A percentile compares a stretch with the other conserved stretches of the same genome.
Evolutionary conservation across 2,888 invertebrate genomes (phyloP).

Genomic region (Orchesella flavescens): DNA sequence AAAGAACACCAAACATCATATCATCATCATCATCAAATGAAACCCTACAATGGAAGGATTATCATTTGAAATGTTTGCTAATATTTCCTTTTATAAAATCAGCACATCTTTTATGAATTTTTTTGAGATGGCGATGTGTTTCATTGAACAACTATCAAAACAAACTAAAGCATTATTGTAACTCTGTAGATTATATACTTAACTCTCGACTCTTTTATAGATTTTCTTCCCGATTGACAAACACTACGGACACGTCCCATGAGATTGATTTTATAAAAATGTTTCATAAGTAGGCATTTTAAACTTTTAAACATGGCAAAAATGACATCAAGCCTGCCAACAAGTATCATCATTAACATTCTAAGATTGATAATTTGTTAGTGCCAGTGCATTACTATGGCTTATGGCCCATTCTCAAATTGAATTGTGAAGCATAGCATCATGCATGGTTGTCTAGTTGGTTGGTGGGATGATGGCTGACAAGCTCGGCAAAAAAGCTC

Average conservation of each 20-base stretch:
- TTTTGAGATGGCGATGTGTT: background rate
- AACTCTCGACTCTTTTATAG: too few species aligned
- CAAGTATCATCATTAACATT: background rate
- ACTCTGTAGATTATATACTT: background rate
- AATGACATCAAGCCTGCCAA: slow-evolving; percentile 42
- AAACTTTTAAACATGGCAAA: slow-evolving; percentile 36
- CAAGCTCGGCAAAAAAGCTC: background rate
- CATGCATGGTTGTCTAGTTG: too few species aligned
- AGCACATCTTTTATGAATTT: background rate
- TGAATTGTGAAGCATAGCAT: too few species aligned
- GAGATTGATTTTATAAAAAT: slow-evolving; percentile 4
- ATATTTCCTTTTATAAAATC: slow-evolving; percentile 26
- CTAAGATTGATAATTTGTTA: background rate
- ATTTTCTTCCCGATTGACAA: background rate
- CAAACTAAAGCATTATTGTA: background rate
- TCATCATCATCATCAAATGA: background rate
- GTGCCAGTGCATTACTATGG: too few species aligned
- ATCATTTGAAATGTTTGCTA: slow-evolving; percentile 16
- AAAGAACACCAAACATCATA: background rate
- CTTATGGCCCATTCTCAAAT: background rate
- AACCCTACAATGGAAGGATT: background rate
- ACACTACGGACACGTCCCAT: background rate
- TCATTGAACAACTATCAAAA: slow-evolving; percentile 7
- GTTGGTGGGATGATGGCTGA: background rate
- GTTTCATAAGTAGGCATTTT: background rate